Conservation (phyloP, 1,140 invertebrate genomes). For the Apis laboriosa region DNA sequence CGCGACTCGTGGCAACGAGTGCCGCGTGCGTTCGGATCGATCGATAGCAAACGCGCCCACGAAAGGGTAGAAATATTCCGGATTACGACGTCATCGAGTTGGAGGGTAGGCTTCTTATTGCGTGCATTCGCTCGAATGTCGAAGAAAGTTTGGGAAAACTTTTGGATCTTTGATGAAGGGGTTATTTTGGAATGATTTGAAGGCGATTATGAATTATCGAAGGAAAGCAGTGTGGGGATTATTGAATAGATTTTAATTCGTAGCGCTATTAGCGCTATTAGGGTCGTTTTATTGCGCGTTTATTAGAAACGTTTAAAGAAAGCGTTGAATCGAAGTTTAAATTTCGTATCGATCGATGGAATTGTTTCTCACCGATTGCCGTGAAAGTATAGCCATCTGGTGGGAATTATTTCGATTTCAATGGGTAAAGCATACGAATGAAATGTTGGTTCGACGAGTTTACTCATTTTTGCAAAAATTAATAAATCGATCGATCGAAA, state of each 20-base stretch:
- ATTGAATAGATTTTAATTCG: neutral
- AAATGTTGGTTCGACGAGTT: neutral
- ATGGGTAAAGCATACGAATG: no score
- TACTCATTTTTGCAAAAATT: no score
- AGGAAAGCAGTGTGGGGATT: no score
- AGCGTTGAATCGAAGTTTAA: neutral
- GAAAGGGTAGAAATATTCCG: slow-evolving; percentile 51
- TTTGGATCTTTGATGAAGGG: no score
- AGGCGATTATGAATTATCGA: no score
- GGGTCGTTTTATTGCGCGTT: neutral
- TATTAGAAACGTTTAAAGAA: neutral
- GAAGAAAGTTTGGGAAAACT: no score
- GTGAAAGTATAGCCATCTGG: slow-evolving; percentile 31
- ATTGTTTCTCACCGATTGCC: no score
- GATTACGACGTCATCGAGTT: neutral
- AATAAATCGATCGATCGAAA: neutral
- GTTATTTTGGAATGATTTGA: no score
- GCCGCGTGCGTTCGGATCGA: slow-evolving; percentile 54
- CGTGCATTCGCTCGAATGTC: no score
- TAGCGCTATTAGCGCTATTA: neutral
- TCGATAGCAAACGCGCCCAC: slow-evolving; percentile 61
- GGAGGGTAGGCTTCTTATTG: neutral
- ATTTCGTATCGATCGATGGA: slow-evolving; percentile 4
- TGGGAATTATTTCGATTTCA: neutral
- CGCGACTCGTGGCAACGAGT: slow-evolving; percentile 61